Evolutionary conservation across 2,888 invertebrate genomes (phyloP), one percentile per base, ranked within the genome.

Genomic region (Cerastis rubricosa): DNA sequence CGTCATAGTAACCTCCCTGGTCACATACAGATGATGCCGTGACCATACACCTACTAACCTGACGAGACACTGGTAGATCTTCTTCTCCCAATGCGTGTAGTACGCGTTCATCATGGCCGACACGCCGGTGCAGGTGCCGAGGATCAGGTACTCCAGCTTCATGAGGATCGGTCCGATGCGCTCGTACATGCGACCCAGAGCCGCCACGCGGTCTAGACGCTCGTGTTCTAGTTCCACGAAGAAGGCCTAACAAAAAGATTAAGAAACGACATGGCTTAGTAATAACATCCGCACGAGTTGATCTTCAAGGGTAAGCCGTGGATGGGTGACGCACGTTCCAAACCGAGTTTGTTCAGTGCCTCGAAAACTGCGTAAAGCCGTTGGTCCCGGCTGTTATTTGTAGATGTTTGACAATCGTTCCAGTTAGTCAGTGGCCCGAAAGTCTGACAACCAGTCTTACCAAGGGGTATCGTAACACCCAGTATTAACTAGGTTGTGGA

Each of bases 101-200:
- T 98, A 99, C 1, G 97, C 95, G 8, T 96, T 95, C 98, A 99
- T 98, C 81, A 98, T 97, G 0, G 97, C 93, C 0, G 98, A 98
- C 71, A 95, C 97, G 4, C 99, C 99, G 0, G 98, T 98, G 85
- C 98, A 98, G 2, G 98, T 98, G 79, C 98, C 98, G 35, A 98
- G 97, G 2, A 99, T 98, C 54, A 99, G 95, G 82, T 98, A 98
- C 94, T 99, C 99, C 81, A 99, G 94, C 94, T 99, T 99, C 88
- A 98, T 98, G 22, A 99, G 96, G 75, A 99, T 97, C 0, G 99
- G 98, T 0, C 98, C 98, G 65, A 99, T 97, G 0, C 98, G 98
- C 66, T 98, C 97, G 91, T 99, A 99, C n/a, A 98, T 97, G 70
- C 97, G 97, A 0, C 97, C 96, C 92, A 99, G 97, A 9, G 97